These are phyloP conservation scores for Coregonus ussuriensis DNA, from an alignment of 2,797 vertebrate genomes.

Conservation along the genomic window DNA sequence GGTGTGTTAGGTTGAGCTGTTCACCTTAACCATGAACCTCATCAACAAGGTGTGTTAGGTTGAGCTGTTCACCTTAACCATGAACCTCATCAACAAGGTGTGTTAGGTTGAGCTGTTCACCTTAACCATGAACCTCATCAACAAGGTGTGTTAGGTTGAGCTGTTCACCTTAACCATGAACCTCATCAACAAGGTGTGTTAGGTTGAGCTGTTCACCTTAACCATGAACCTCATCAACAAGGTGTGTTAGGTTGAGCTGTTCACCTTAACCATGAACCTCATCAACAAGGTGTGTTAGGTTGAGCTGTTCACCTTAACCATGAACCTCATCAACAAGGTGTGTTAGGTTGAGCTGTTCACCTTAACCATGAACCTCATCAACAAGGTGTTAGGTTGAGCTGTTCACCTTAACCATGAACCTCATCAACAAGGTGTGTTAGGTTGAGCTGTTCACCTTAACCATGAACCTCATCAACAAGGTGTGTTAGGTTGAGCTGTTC, in stretches of 20 bases:
- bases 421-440: too few species aligned
- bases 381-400: too few species aligned
- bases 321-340: slow-evolving; percentile 58
- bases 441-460: slow-evolving; percentile 58
- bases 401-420: slow-evolving; percentile 76
- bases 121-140: slow-evolving; percentile 76
- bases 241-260: too few species aligned
- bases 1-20: too few species aligned
- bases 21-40: slow-evolving; percentile 76
- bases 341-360: too few species aligned
- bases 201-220: slow-evolving; percentile 48
- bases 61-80: slow-evolving; percentile 64
- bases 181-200: too few species aligned
- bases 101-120: too few species aligned
- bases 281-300: too few species aligned
- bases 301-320: slow-evolving; percentile 64
- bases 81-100: slow-evolving; percentile 58
- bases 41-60: too few species aligned
- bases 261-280: slow-evolving; percentile 76
- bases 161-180: slow-evolving; percentile 76
- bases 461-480: slow-evolving; percentile 64
- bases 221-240: slow-evolving; percentile 69
- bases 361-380: slow-evolving; percentile 76
- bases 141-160: too few species aligned
- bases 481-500: too few species aligned